These are phyloP conservation scores for Anomalospiza imberbis DNA, from an alignment of 2,797 vertebrate species.

Conservation along the genomic window DNA sequence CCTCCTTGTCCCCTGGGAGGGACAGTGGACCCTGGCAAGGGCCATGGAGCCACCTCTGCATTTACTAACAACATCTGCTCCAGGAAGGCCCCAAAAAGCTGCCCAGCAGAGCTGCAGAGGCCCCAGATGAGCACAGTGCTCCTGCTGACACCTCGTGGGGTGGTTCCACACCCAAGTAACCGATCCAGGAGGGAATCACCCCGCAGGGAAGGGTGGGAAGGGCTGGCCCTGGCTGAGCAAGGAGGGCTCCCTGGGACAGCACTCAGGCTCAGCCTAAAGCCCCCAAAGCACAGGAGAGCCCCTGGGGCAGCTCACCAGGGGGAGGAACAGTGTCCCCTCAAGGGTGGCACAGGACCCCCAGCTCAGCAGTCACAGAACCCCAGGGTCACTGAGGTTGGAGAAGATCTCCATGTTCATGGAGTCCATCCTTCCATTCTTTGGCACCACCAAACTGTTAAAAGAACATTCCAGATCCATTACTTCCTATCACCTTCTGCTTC, in stretches of 20 bases:
- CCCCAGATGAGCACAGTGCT: not conserved
- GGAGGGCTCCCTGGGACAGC: not conserved
- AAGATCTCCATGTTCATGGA: not conserved
- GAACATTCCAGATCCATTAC: not conserved
- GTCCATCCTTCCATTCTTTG: not conserved
- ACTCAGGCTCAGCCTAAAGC: not conserved
- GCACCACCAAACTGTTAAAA: not conserved
- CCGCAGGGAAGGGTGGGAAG: not conserved
- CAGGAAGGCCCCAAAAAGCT: not conserved
- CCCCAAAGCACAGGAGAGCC: not conserved
- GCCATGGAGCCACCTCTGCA: not conserved
- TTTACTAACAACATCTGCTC: not conserved
- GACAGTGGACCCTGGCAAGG: not conserved
- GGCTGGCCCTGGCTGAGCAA: not conserved
- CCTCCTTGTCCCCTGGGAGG: not conserved
- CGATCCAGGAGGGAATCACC: not conserved
- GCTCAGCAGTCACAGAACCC: not conserved
- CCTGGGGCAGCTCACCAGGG: rapidly evolving
- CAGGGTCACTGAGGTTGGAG: not conserved
- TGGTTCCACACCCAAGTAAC: not conserved
- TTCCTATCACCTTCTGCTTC: too few relatives aligned
- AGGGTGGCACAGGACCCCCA: not conserved
- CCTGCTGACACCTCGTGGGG: not conserved
- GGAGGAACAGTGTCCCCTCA: not conserved
- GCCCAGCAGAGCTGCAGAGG: not conserved